Conservation (phyloP, 1,140 invertebrate species). For the Drosophila sechellia region DNA sequence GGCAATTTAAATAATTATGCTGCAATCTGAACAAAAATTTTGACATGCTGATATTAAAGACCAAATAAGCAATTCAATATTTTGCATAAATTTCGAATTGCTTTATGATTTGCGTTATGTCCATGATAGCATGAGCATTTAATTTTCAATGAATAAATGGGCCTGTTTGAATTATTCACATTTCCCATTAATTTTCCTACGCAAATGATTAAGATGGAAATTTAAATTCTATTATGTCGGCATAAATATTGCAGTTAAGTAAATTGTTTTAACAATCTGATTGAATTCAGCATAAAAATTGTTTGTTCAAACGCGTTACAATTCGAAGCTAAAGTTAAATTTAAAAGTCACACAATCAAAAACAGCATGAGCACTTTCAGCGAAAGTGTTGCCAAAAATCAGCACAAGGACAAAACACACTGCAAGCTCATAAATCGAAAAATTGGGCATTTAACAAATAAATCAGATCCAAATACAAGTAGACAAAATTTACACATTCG, state of each 20-base stretch:
- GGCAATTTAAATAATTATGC: constrained; percentile 40
- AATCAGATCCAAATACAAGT: constrained; percentile 16
- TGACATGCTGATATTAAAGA: constrained; percentile 17
- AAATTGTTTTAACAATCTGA: neutral
- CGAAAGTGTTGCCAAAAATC: constrained; percentile 7
- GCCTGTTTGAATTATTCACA: constrained; percentile 10
- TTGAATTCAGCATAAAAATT: neutral
- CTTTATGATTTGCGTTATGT: neutral
- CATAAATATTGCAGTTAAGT: constrained; percentile 2
- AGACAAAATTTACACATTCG: constrained; percentile 9
- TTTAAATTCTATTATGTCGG: neutral
- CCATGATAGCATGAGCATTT: neutral
- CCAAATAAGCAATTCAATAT: constrained; percentile 10
- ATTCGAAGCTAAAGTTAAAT: no score
- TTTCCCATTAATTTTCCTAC: constrained; percentile 17
- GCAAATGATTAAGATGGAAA: constrained; percentile 3
- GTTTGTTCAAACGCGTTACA: neutral
- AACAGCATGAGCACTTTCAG: neutral
- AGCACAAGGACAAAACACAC: neutral
- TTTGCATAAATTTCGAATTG: constrained; percentile 15
- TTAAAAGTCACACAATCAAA: neutral
- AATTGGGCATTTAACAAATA: constrained; percentile 26
- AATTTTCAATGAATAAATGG: constrained; percentile 24
- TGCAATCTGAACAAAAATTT: constrained; percentile 16
- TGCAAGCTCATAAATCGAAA: neutral